phyloP scores from a whole-genome alignment of 2,797 vertebrate genomes.

The Rhynchotus rufescens region DNA sequence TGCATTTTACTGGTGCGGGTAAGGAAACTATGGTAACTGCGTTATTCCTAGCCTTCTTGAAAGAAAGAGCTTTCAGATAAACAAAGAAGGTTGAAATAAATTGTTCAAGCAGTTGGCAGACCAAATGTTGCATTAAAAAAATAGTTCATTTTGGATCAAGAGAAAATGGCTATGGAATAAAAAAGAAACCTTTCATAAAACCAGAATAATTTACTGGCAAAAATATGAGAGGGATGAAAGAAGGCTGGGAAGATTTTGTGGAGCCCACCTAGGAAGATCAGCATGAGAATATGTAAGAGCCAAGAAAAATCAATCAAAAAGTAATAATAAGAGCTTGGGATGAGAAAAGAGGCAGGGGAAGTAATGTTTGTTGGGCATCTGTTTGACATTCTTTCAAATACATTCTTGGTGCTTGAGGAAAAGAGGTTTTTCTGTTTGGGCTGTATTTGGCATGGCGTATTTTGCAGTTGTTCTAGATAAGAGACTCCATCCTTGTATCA shows the following conservation, averaged over 20 bases:
- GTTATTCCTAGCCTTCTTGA: slow-evolving; percentile 45
- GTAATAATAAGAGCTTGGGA: slow-evolving; percentile 38
- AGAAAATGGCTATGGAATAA: slow-evolving; percentile 41
- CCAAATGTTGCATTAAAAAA: slow-evolving; percentile 16
- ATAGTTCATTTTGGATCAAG: slow-evolving; percentile 16
- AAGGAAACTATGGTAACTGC: slow-evolving; percentile 58
- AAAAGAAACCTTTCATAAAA: slow-evolving; percentile 49
- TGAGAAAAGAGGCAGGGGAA: slow-evolving; percentile 23
- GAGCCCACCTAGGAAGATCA: slow-evolving; percentile 62
- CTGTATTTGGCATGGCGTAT: background rate
- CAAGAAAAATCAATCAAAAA: slow-evolving; percentile 62
- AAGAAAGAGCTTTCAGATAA: slow-evolving; percentile 44
- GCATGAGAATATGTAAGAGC: background rate
- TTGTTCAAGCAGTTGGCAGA: slow-evolving; percentile 53
- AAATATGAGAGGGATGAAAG: background rate
- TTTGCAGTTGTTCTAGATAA: slow-evolving; percentile 9
- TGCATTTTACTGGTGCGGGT: slow-evolving; percentile 30
- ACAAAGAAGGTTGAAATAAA: slow-evolving; percentile 37
- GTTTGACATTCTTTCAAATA: slow-evolving; percentile 36
- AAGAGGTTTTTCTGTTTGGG: slow-evolving; percentile 6
- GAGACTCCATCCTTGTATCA: background rate
- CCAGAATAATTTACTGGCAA: slow-evolving; percentile 28
- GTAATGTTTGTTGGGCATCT: slow-evolving; percentile 26
- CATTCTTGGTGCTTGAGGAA: background rate
- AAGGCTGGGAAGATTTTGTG: slow-evolving; percentile 14